These are phyloP conservation scores for Morpho deidamia DNA, from an alignment of 2,888 invertebrate species.

Conservation along the genomic window DNA sequence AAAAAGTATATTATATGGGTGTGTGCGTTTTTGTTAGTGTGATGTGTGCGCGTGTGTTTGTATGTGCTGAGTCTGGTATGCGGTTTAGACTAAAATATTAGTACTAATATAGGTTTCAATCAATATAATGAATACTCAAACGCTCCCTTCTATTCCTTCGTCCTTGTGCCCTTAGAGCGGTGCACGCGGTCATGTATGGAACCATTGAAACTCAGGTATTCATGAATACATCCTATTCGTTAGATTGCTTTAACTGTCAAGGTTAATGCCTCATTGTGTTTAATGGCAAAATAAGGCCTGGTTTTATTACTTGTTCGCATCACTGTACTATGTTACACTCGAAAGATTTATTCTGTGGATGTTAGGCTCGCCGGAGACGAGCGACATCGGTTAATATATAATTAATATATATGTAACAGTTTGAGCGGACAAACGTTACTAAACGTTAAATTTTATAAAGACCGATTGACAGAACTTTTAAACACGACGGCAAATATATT, in stretches of 20 bases:
- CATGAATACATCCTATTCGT: slow-evolving; percentile 28
- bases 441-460: no score
- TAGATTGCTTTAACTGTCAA: slow-evolving; percentile 27
- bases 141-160: slow-evolving; percentile 13
- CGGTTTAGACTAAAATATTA: no score
- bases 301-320: slow-evolving; percentile 25
- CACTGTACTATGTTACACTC: slow-evolving; percentile 5
- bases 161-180: slow-evolving; percentile 21
- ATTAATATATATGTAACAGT: no score
- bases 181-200: slow-evolving; percentile 14
- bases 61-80: no score
- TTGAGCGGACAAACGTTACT: no score
- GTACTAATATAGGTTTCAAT: not conserved
- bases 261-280: slow-evolving; percentile 34
- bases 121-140: not conserved
- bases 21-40: no score
- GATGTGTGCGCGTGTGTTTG: no score
- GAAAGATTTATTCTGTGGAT: not conserved
- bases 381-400: not conserved
- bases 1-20: no score
- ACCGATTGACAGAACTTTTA: no score
- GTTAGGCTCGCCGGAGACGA: not conserved
- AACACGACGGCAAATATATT: no score
- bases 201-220: slow-evolving; percentile 19
- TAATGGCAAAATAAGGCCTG: slow-evolving; percentile 31